Evolutionary conservation across 2,797 vertebrate genomes (phyloP), one percentile per base, ranked within the genome.

Genomic region (Pogonophryne albipinna): DNA sequence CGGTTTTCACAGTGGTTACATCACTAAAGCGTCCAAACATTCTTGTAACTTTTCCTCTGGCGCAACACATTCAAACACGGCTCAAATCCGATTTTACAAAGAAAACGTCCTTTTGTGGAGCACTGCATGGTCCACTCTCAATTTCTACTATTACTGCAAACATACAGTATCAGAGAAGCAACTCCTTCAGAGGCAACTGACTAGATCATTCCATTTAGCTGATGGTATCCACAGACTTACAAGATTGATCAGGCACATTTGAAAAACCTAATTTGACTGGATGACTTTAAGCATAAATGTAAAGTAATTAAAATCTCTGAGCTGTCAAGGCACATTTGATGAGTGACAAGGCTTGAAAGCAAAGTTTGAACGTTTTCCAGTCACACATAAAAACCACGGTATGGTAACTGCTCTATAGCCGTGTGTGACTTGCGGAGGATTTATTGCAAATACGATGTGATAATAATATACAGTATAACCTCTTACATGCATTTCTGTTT

Each of bases 151-250:
- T 60, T n/a, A 11, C 20, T 42, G 14, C 20, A 47, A 56, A 73
- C 47, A 47, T 4, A 14, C 14, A 42, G 27, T 10, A 63, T 63
- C 57, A 70, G 55, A 66, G 51, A 57, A 51, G n/a, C 14, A 20
- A 17, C 27, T 51, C 59, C 42, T 71, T 15, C 31, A 47, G 59
- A 56, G 38, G 53, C 53, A 41, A 34, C 23, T 27, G 56, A 62
- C 59, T 60, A 15, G 45, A 61, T 80, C n/a, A 45, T 58, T 72
- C 17, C 3, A n/a, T 81, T 57, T 19, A 51, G 41, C n/a, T 63
- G 31, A 66, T 58, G 15, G n/a, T 27, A 13, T 31, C 19, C 46
- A 63, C 9, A 19, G 13, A 57, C 27, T 70, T 50, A 19, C 11
- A 45, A 58, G 68, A 57, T 13, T 50, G 53, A 70, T 77, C 12